These are phyloP conservation scores for Vidua macroura DNA, from an alignment of 2,113 vertebrate genomes.

Conservation along the genomic window DNA sequence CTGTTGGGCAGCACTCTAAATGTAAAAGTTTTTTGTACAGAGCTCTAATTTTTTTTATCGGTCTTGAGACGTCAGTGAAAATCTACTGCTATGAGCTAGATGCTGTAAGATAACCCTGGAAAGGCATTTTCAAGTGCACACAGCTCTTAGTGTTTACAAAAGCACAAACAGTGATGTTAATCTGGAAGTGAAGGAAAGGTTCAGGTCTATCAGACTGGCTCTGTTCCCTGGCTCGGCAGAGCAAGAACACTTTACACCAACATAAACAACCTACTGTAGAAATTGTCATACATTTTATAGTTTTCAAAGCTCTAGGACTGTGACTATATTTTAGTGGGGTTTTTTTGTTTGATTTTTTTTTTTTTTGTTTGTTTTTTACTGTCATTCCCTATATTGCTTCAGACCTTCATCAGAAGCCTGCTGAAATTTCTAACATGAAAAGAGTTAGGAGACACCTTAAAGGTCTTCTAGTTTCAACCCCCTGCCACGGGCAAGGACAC, in stretches of 20 bases:
- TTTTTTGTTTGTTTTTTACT: not conserved
- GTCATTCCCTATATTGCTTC: not conserved
- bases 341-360: not conserved
- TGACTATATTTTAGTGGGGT: not conserved
- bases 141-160: not conserved
- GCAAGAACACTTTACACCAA: not conserved
- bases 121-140: not conserved
- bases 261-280: not conserved
- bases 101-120: not conserved
- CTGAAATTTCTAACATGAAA: not conserved
- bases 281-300: not conserved
- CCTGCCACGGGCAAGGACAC: not conserved
- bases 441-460: not conserved
- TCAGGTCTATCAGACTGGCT: not conserved
- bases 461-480: rapidly evolving
- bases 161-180: not conserved
- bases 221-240: not conserved
- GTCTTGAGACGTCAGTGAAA: not conserved
- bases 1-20: not conserved
- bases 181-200: not conserved
- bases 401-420: not conserved
- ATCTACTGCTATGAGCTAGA: not conserved
- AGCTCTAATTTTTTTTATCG: rapidly evolving
- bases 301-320: not conserved
- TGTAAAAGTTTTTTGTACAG: not conserved